These are phyloP conservation scores for Drosophila pegasa DNA, from an alignment of 2,888 invertebrate genomes.

Conservation along the genomic window DNA sequence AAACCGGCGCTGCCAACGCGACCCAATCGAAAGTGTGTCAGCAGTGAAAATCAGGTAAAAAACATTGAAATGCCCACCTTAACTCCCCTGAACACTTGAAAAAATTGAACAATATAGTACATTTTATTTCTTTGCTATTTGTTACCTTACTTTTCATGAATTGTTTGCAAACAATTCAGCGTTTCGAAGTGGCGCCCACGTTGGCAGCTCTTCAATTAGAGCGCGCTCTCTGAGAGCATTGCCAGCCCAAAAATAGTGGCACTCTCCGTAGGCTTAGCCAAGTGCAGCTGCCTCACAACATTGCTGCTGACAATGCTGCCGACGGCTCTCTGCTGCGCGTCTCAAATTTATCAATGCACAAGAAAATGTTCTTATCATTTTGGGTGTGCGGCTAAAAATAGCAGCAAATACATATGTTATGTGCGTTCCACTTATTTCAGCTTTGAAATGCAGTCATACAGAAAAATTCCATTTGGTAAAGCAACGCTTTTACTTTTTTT, in stretches of 20 bases:
- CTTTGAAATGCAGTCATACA: constrained; percentile 13
- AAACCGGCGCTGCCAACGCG: constrained; percentile 52
- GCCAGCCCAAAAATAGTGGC: constrained; percentile 37
- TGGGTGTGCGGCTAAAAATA: constrained; percentile 62
- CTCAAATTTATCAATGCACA: constrained; percentile 56
- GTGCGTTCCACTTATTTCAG: constrained; percentile 19
- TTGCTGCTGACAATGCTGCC: constrained; percentile 53
- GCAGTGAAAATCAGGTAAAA: constrained; percentile 30
- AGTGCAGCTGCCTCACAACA: constrained; percentile 33
- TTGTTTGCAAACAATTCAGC: not conserved
- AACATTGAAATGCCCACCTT: not conserved
- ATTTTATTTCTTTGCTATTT: not conserved
- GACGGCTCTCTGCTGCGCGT: constrained; percentile 15
- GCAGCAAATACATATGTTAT: constrained; percentile 44
- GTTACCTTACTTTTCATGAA: not conserved
- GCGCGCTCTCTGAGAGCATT: constrained; percentile 42
- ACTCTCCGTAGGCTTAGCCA: constrained; percentile 19
- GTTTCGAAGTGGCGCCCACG: constrained; percentile 30
- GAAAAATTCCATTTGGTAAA: constrained; percentile 31
- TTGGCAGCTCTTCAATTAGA: constrained; percentile 44
- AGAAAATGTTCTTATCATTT: constrained; percentile 62
- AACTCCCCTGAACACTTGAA: not conserved
- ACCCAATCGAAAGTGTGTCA: constrained; percentile 49
- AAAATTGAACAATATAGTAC: constrained; percentile 3
- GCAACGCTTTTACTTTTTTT: constrained; percentile 27